Conservation (phyloP, 2,888 invertebrate species). For the Gnatocerus cornutus region DNA sequence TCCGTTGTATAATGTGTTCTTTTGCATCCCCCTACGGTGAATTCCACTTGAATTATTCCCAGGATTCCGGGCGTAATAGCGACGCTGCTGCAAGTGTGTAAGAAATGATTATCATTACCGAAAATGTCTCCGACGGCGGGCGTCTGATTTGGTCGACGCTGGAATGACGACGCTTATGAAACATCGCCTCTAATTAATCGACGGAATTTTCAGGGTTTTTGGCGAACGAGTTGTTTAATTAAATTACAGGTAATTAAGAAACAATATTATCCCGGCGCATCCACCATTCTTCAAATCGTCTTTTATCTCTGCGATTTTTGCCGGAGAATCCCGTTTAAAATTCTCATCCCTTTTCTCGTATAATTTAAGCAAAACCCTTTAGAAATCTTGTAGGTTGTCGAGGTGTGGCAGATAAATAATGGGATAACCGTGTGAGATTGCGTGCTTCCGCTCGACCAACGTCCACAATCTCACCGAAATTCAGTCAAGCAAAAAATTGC, state of each 20-base stretch:
- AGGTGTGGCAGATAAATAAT: slow-evolving; percentile 55
- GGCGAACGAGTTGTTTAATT: not conserved
- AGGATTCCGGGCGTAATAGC: slow-evolving; percentile 60
- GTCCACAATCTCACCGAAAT: slow-evolving; percentile 53
- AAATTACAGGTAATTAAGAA: not conserved
- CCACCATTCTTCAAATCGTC: too few species aligned
- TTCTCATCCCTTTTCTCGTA: slow-evolving; percentile 1
- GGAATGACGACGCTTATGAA: slow-evolving; percentile 12
- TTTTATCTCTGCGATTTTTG: too few species aligned
- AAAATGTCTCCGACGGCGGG: slow-evolving; percentile 24
- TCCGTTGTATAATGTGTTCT: slow-evolving; percentile 63
- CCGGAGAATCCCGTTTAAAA: not conserved
- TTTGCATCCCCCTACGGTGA: slow-evolving; percentile 59
- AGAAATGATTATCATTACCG: slow-evolving; percentile 55
- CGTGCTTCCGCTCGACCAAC: slow-evolving; percentile 55
- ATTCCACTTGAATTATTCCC: slow-evolving; percentile 62
- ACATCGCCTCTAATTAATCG: slow-evolving; percentile 22
- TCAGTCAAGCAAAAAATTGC: slow-evolving; percentile 56
- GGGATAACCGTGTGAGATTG: slow-evolving; percentile 55
- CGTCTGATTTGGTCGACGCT: slow-evolving; percentile 11
- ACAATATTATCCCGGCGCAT: too few species aligned
- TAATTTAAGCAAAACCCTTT: slow-evolving; percentile 13
- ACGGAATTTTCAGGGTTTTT: slow-evolving; percentile 5
- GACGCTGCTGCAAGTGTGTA: slow-evolving; percentile 58
- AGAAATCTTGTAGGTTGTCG: slow-evolving; percentile 11